phyloP scores from a whole-genome alignment of 2,797 vertebrate species.

The Oryzias sinensis region DNA sequence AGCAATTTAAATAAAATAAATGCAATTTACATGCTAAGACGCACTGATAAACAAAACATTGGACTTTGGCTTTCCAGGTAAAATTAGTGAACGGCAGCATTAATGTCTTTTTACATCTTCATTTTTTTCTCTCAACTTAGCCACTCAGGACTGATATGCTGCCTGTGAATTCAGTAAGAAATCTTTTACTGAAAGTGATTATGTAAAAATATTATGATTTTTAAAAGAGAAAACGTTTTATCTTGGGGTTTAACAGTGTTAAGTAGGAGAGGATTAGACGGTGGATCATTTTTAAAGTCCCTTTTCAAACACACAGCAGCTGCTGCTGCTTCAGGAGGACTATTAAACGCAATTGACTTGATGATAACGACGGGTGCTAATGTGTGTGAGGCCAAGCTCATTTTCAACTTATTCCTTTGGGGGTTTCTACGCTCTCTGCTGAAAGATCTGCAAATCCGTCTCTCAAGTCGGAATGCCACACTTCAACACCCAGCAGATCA shows the following conservation, averaged over 20 bases:
- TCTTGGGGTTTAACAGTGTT: constrained; percentile 7
- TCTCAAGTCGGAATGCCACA: constrained; percentile 46
- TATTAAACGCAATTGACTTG: constrained; percentile 49
- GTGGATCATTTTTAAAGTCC: constrained; percentile 33
- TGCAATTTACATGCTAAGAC: too few species aligned
- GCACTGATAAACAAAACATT: too few species aligned
- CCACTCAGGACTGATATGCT: too few species aligned
- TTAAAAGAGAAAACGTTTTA: constrained; percentile 1
- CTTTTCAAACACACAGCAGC: constrained; percentile 41
- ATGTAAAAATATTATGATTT: constrained; percentile 12
- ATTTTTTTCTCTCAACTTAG: too few species aligned
- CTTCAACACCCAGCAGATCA: constrained; percentile 47
- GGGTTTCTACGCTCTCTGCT: constrained; percentile 48
- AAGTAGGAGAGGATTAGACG: constrained; percentile 30
- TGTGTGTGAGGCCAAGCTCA: constrained; percentile 61
- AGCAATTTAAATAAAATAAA: too few species aligned
- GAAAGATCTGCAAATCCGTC: constrained; percentile 63
- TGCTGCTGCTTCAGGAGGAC: constrained; percentile 31
- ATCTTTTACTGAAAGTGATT: neutral
- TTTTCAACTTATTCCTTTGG: constrained; percentile 53
- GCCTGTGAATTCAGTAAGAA: too few species aligned
- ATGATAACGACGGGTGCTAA: constrained; percentile 56
- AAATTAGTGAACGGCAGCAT: too few species aligned
- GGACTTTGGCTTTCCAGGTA: too few species aligned
- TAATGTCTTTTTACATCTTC: too few species aligned